phyloP scores from a whole-genome alignment of 2,797 vertebrate genomes.

The Neomorphus geoffroyi region DNA sequence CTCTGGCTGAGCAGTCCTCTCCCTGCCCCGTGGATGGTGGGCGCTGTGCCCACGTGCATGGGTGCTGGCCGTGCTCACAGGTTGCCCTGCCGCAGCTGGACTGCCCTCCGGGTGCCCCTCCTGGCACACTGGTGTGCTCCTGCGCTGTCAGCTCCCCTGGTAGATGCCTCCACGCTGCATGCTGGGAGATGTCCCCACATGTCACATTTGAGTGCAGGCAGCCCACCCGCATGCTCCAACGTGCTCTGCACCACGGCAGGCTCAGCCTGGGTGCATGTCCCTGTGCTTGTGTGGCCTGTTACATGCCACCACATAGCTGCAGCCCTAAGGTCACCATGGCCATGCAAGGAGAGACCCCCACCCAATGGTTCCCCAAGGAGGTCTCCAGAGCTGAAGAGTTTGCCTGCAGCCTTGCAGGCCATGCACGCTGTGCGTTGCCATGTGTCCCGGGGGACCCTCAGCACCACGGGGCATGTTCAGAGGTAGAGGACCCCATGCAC shows the following conservation, averaged over 20 bases:
- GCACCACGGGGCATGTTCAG: not conserved
- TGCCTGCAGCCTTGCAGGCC: not conserved
- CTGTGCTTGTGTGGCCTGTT: not conserved
- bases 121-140: fast-evolving
- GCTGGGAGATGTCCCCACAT: not conserved
- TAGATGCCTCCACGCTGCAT: not conserved
- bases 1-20: not conserved
- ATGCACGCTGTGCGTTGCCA: not conserved
- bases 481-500: not conserved
- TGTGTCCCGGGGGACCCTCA: not conserved
- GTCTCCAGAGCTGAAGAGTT: not conserved
- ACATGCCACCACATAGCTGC: not conserved
- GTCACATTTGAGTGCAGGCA: not conserved
- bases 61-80: not conserved
- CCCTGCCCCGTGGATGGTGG: not conserved
- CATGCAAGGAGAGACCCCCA: not conserved
- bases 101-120: not conserved
- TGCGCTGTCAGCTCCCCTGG: not conserved
- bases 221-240: fast-evolving
- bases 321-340: not conserved
- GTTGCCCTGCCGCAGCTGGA: not conserved
- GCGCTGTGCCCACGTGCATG: fast-evolving
- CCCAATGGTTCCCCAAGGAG: not conserved
- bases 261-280: not conserved
- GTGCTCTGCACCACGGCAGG: not conserved